Percentiles rank a stretch among this genome's conserved stretches.
Evolutionary conservation across 2,113 vertebrate genomes (phyloP).

Genomic region (Miniopterus natalensis): DNA sequence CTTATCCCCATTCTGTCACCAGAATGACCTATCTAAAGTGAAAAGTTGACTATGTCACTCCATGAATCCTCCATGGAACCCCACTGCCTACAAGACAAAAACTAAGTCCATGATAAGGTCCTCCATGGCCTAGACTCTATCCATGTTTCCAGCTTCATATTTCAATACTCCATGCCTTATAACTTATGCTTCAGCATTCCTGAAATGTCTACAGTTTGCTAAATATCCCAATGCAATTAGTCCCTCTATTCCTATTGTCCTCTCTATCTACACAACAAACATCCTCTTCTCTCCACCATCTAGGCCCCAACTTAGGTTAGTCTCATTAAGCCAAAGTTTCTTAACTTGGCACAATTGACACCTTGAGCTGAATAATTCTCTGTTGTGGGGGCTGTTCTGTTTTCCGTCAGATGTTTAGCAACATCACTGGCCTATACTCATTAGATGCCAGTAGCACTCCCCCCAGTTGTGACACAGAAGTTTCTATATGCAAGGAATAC

Average conservation of each 20-base stretch:
- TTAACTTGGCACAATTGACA: background rate
- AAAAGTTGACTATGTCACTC: background rate
- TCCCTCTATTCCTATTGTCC: background rate
- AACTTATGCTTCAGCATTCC: background rate
- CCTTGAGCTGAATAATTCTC: background rate
- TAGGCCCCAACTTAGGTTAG: background rate
- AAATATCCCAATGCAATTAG: background rate
- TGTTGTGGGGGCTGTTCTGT: background rate
- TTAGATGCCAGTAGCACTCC: background rate
- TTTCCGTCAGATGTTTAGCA: background rate
- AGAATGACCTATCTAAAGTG: background rate
- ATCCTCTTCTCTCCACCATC: background rate
- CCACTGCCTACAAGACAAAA: background rate
- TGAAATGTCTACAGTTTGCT: background rate
- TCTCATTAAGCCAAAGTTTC: background rate
- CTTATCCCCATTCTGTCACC: background rate
- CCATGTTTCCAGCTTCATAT: background rate
- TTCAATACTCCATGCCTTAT: background rate
- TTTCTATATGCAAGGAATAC: background rate
- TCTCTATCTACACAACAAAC: background rate
- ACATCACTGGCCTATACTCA: background rate
- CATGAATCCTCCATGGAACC: background rate
- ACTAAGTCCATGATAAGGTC: background rate
- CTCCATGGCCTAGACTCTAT: background rate
- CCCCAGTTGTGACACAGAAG: background rate